Percentiles rank a stretch among this genome's conserved stretches.
Evolutionary conservation across 2,113 vertebrate genomes (phyloP).

Genomic region (Galbula dea): DNA sequence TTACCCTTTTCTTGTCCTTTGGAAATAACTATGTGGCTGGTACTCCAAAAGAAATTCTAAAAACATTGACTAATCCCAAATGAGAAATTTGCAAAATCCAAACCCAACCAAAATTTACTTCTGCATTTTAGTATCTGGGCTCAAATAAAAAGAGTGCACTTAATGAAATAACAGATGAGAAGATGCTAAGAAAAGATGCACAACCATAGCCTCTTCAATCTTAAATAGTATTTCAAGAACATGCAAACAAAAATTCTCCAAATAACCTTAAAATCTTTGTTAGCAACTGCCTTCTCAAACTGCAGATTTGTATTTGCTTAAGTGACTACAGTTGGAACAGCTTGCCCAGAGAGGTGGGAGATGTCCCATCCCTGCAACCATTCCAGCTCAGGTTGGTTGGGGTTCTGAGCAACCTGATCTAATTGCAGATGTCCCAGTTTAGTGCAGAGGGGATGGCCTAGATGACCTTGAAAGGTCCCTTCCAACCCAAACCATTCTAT

Average conservation of each 20-base stretch:
- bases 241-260: neutral
- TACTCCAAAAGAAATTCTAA: neutral
- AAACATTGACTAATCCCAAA: neutral
- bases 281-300: neutral
- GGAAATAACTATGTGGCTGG: neutral
- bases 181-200: neutral
- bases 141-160: neutral
- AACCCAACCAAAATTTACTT: neutral
- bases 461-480: too few species aligned
- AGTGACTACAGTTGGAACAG: neutral
- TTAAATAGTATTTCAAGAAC: neutral
- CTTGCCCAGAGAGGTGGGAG: too few species aligned
- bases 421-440: too few species aligned
- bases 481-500: too few species aligned
- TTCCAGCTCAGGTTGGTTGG: too few species aligned
- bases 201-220: neutral
- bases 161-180: neutral
- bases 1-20: neutral
- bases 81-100: neutral
- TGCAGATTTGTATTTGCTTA: neutral
- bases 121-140: neutral
- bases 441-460: too few species aligned
- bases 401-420: too few species aligned
- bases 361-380: too few species aligned
- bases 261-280: neutral